These are phyloP conservation scores for Plectropomus leopardus DNA, from an alignment of 2,113 vertebrate genomes.

Conservation along the genomic window DNA sequence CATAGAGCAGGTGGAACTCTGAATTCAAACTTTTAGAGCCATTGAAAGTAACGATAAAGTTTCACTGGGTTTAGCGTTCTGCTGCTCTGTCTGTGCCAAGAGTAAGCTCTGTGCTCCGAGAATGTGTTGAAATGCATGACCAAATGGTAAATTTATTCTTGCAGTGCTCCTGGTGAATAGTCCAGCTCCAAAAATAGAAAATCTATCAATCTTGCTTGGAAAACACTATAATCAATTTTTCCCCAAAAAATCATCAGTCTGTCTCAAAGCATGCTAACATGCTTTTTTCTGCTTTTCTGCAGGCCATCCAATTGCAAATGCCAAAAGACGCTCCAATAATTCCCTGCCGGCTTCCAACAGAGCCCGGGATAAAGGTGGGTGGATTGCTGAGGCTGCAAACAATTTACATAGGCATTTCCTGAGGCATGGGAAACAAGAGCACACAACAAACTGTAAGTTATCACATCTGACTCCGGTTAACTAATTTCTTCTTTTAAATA, in stretches of 20 bases:
- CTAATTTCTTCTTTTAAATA: neutral
- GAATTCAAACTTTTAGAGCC: no score
- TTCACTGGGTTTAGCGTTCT: no score
- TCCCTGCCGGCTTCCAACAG: conserved; percentile 23
- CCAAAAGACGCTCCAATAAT: conserved; percentile 28
- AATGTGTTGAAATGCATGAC: no score
- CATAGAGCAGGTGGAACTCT: no score
- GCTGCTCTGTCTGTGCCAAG: no score
- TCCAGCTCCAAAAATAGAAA: no score
- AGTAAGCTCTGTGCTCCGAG: no score
- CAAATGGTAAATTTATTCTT: no score
- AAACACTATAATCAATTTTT: no score
- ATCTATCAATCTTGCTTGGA: no score
- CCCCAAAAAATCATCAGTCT: neutral
- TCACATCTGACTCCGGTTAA: conserved; percentile 49
- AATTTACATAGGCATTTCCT: conserved; percentile 61
- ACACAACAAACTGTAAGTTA: neutral
- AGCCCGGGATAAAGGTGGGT: conserved; percentile 44
- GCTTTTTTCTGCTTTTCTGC: neutral
- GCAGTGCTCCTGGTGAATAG: no score
- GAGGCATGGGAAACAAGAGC: conserved; percentile 29
- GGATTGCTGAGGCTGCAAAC: conserved; percentile 41
- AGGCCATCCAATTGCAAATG: conserved; percentile 11
- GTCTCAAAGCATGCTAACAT: neutral
- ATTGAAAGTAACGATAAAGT: no score